Evolutionary conservation across 2,888 invertebrate species (phyloP), one percentile per base, ranked within the genome.

Genomic region (Parnassius glacialis): DNA sequence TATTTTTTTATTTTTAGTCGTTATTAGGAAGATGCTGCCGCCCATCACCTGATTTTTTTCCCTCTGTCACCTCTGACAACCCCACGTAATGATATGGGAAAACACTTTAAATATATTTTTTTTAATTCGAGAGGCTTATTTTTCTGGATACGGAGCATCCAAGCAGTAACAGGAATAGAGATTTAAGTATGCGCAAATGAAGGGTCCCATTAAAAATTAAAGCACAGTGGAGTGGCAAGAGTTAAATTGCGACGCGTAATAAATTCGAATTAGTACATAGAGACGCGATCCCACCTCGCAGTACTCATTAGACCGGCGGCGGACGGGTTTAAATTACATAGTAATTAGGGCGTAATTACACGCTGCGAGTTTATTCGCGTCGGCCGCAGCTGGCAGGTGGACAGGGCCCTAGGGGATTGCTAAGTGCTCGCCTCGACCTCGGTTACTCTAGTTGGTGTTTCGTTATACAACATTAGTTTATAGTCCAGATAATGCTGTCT

Each of bases 211-310:
- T 25, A 25, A 13, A 47, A 47, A 47, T 9, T 7, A 13, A 47
- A 47, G 10, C 47, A 47, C 16, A 47, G 2, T 47, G 9, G 9
- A 13, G 9, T 12, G 7, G 47, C 47, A 47, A 47, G 47, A 16
- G 47, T 47, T 47, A 47, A 47, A 47, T 13, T 2, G 51, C 25
- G 10, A 20, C 25, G 20, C 10, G 51, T 25, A 51, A 51, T 51
- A 51, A 25, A 51, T 51, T 51, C 10, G 44, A 47, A 20, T n/a
- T 62, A n/a, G 34, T 55, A 44, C 41, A 12, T 44, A 10, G 13
- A 47, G 13, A 47, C 9, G n/a, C 47, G 13, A 12, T 47, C 47
- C 25, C 25, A 5, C 25, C 47, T 47, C 13, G 47, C 47, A 47
- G 12, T 9, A 12, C 9, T 47, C 47, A 9, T 47, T 47, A 47